Base-by-base conservation (phyloP, 2,888 invertebrate genomes). In the Pammene aurita region DNA sequence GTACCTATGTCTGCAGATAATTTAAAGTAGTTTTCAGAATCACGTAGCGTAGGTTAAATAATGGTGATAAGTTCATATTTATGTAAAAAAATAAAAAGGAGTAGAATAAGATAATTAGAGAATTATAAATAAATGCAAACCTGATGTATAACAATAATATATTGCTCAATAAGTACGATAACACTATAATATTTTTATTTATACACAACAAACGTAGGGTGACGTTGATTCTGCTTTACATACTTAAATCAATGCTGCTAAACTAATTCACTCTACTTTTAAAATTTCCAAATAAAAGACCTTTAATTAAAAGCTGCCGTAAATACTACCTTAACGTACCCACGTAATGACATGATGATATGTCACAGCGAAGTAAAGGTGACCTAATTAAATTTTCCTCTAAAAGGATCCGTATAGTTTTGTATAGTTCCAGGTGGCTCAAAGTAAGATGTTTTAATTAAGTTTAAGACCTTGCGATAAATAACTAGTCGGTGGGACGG, bases 371-470 rank as follows among this genome's bases (percentile, higher is more conserved):
- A 72, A 79, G 79, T 77, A 81, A 80, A 77, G 77, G 77, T 79
- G 80, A 82, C 81, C 82, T 83, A 84, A 87, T 86, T 86, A 84
- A 88, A 87, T 87, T 84, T 77, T 76, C 83, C 79, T 78, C 79
- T 78, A 84, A 84, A 85, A 79, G 85, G 82, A 78, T 77, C 77
- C 72, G 77, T 82, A 84, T 80, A 88, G 58, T 58, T 50, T 58
- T 46, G 44, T 58, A 44, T 44, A 58, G 84, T 84, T 82, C 78
- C 75, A 78, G 80, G 81, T 80, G 80, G 84, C 83, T 87, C 86
- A 87, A 87, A 88, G 88, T 88, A 88, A 90, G 90, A 89, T 89
- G 87, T 89, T 92, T 92, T 91, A 92, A 92, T 92, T 92, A 92
- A 91, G 88, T 87, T 88, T 87, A 85, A 90, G 89, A 84, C 87